A percentile compares a stretch with the other conserved stretches of the same genome.
phyloP scores from a whole-genome alignment of 2,888 invertebrate species.

The Andrena bicolor region DNA sequence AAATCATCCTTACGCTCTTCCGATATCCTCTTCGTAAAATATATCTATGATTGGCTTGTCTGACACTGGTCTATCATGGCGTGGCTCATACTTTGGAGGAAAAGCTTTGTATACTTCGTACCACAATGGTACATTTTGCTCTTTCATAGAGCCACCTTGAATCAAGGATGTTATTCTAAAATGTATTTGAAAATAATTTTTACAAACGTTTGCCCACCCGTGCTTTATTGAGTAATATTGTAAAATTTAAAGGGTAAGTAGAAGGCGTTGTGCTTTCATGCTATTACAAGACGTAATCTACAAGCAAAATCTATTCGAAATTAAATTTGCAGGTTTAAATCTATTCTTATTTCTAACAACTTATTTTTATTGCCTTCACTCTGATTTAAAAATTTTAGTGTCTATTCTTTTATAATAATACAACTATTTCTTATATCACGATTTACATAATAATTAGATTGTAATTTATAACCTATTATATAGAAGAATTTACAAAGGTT shows the following conservation, averaged over 20 bases:
- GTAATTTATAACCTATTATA: conserved; percentile 10
- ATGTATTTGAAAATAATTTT: conserved; percentile 66
- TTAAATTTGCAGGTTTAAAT: not conserved
- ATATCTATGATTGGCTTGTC: conserved; percentile 89
- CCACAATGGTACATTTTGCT: conserved; percentile 96
- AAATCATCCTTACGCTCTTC: conserved; percentile 91
- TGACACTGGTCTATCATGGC: conserved; percentile 89
- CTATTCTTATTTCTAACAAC: not conserved
- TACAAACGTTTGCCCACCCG: no score
- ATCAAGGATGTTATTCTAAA: conserved; percentile 92
- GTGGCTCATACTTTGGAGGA: conserved; percentile 95
- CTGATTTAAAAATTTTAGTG: not conserved
- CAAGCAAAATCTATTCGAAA: not conserved
- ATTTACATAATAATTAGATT: not conserved
- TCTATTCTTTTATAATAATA: no score
- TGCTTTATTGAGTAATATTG: no score
- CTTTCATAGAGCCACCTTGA: conserved; percentile 91
- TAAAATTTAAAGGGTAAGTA: no score
- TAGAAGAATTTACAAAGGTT: not conserved
- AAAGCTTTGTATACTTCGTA: conserved; percentile 95
- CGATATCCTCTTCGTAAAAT: conserved; percentile 93
- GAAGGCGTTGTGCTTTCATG: no score
- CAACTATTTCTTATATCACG: not conserved
- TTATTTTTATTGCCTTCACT: not conserved
- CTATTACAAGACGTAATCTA: no score